A percentile compares a stretch with the other conserved stretches of the same genome.
phyloP scores from a whole-genome alignment of 2,797 vertebrate species.

The Siniperca scherzeri region DNA sequence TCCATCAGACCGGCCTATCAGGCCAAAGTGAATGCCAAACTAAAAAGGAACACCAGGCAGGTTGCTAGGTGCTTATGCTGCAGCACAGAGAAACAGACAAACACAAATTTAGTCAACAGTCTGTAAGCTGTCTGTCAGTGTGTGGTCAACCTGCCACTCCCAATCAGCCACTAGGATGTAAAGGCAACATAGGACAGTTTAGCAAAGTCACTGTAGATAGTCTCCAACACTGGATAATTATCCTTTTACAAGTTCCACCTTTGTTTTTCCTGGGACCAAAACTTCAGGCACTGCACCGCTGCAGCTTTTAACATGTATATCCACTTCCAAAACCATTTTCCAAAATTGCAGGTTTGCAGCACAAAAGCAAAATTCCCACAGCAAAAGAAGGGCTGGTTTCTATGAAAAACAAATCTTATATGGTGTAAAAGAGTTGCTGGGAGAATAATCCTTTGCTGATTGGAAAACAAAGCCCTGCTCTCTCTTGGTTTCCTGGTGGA shows the following conservation, averaged over 20 bases:
- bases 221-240: slow-evolving; percentile 13
- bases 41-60: slow-evolving; percentile 3
- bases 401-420: slow-evolving; percentile 17
- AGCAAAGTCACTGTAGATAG: slow-evolving; percentile 27
- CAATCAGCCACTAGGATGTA: slow-evolving; percentile 25
- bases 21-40: slow-evolving; percentile 11
- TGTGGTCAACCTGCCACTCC: slow-evolving; percentile 50
- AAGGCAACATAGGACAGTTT: slow-evolving; percentile 27
- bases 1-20: slow-evolving; percentile 4
- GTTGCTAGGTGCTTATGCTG: slow-evolving; percentile 10
- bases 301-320: slow-evolving; percentile 6
- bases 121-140: slow-evolving; percentile 18
- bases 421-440: neutral
- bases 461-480: slow-evolving; percentile 35
- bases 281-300: neutral
- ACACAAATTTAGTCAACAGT: slow-evolving; percentile 29
- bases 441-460: slow-evolving; percentile 32
- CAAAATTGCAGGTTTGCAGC: slow-evolving; percentile 26
- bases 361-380: neutral
- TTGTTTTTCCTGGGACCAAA: slow-evolving; percentile 9
- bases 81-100: slow-evolving; percentile 15
- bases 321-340: slow-evolving; percentile 11
- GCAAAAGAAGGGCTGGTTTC: neutral
- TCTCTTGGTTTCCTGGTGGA: slow-evolving; percentile 21
- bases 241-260: slow-evolving; percentile 34